These are phyloP conservation scores for Napeogenes inachia DNA, from an alignment of 2,888 invertebrate genomes.

Conservation along the genomic window DNA sequence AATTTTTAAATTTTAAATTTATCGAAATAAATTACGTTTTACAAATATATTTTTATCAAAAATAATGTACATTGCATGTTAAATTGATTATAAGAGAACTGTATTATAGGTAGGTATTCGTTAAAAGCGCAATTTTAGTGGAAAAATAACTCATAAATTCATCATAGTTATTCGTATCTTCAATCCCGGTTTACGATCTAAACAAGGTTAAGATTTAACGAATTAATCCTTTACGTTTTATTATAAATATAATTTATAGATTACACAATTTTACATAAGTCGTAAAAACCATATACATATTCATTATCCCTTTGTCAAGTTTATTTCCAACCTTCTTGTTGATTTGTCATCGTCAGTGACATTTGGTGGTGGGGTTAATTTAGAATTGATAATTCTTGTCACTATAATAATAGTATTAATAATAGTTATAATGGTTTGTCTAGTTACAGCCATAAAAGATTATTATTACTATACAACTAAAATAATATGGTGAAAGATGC, in stretches of 20 bases:
- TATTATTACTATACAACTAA: conserved; percentile 58
- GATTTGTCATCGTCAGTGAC: conserved; percentile 59
- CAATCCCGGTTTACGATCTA: conserved; percentile 42
- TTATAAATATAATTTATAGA: conserved; percentile 54
- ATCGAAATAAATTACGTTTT: too few relatives aligned
- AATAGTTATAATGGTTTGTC: too few relatives aligned
- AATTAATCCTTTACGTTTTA: conserved; percentile 48
- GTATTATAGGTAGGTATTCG: too few relatives aligned
- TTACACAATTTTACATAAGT: conserved; percentile 46
- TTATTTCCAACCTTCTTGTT: conserved; percentile 62
- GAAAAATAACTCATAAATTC: conserved; percentile 1
- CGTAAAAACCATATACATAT: conserved; percentile 56
- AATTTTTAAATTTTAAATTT: too few relatives aligned
- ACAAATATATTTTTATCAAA: too few relatives aligned
- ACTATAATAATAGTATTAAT: too few relatives aligned
- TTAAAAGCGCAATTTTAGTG: neutral
- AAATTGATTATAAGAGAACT: too few relatives aligned
- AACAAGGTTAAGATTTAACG: conserved; percentile 46
- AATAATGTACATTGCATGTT: too few relatives aligned
- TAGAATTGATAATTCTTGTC: too few relatives aligned
- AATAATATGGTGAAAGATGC: conserved; percentile 61
- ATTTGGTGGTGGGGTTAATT: too few relatives aligned
- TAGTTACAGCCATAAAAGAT: conserved; percentile 42
- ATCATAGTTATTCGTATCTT: conserved; percentile 2
- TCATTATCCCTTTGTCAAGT: conserved; percentile 58